Conservation (phyloP, 2,797 vertebrate genomes). For the Pantherophis alleghaniensis region DNA sequence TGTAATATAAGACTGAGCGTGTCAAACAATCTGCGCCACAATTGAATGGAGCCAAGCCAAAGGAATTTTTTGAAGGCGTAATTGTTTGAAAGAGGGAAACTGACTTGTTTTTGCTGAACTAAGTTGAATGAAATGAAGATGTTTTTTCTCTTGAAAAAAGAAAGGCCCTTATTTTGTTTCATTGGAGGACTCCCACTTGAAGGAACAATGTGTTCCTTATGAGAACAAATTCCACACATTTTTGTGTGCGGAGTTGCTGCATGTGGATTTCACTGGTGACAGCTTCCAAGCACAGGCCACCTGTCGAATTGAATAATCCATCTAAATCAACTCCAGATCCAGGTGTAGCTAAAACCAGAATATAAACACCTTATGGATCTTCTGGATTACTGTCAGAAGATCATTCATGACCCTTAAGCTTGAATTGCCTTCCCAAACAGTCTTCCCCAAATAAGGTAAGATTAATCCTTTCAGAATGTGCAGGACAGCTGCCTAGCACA, state of each 20-base stretch:
- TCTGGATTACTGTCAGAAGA: background rate
- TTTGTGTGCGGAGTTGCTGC: background rate
- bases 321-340: background rate
- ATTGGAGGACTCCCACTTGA: slow-evolving; percentile 12
- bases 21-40: slow-evolving; percentile 30
- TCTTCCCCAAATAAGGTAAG: background rate
- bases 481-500: background rate
- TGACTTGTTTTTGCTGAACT: slow-evolving; percentile 33
- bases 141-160: background rate
- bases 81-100: slow-evolving; percentile 40
- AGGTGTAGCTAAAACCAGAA: background rate
- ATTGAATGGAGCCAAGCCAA: slow-evolving; percentile 14
- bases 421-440: background rate
- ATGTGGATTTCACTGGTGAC: background rate
- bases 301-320: slow-evolving; percentile 3
- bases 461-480: background rate
- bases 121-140: slow-evolving; percentile 27
- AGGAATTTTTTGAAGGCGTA: background rate
- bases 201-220: slow-evolving; percentile 8
- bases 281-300: background rate
- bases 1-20: slow-evolving; percentile 41
- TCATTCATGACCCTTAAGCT: background rate
- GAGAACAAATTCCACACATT: slow-evolving; percentile 8
- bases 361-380: background rate
- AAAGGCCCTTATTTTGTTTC: slow-evolving; percentile 21